Percentiles rank a stretch among this genome's conserved stretches.
Evolutionary conservation across 2,113 vertebrate genomes (phyloP).

Genomic region (Eleginops maclovinus): DNA sequence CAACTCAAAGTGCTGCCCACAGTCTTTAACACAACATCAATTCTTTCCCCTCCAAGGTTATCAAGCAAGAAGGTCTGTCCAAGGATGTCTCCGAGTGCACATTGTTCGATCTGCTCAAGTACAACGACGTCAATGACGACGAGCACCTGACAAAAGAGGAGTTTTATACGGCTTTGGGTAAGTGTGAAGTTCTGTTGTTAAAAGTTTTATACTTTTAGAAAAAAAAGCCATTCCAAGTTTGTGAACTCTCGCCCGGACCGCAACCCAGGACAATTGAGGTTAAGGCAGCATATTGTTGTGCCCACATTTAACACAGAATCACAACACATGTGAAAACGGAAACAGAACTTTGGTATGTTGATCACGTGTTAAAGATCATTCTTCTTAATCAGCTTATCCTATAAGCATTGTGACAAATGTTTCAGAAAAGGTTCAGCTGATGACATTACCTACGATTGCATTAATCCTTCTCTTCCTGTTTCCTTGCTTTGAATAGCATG

Average conservation of each 20-base stretch:
- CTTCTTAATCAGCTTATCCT: neutral
- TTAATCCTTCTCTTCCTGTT: neutral
- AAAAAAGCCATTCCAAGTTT: neutral
- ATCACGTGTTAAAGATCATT: too few relatives aligned
- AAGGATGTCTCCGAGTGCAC: conserved; percentile 89
- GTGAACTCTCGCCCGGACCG: too few relatives aligned
- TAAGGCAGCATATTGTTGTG: neutral
- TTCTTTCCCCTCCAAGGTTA: conserved; percentile 86
- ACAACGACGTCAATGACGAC: conserved; percentile 90
- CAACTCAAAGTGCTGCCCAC: neutral
- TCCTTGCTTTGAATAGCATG: neutral
- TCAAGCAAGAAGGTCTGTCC: conserved; percentile 91
- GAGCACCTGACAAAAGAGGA: conserved; percentile 91
- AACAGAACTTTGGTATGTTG: too few relatives aligned
- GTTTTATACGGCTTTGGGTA: conserved; percentile 94
- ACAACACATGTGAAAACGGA: too few relatives aligned
- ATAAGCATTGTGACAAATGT: neutral
- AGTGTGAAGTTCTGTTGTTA: conserved; percentile 68
- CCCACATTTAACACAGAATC: too few relatives aligned
- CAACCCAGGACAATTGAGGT: too few relatives aligned
- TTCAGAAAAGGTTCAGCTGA: neutral
- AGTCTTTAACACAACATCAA: conserved; percentile 7
- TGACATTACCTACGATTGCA: neutral
- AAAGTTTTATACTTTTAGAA: neutral
- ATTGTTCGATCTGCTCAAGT: conserved; percentile 94